Conservation (phyloP, 2,113 vertebrate species). For the Epinephelus fuscoguttatus region DNA sequence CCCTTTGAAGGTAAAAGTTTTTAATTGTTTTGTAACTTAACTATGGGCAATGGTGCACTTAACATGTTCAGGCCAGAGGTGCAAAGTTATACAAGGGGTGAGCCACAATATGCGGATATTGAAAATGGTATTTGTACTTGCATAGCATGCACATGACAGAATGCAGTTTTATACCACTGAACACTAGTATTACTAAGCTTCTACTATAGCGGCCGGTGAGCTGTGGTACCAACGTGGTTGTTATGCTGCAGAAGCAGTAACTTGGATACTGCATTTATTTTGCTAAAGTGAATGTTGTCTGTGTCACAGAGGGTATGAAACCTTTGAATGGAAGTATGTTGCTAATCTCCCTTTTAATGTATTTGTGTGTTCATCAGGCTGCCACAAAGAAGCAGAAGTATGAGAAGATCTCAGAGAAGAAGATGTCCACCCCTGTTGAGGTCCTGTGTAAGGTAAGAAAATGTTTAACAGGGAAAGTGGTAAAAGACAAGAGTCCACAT, state of each 20-base stretch:
- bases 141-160: not conserved
- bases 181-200: not conserved
- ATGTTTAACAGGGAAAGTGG: not conserved
- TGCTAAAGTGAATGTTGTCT: not conserved
- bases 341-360: not conserved
- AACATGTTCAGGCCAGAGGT: not conserved
- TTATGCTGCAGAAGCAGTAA: not conserved
- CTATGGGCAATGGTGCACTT: not conserved
- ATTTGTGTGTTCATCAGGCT: conserved; percentile 87
- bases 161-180: not conserved
- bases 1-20: too few species aligned
- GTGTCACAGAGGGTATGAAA: not conserved
- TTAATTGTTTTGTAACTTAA: too few species aligned
- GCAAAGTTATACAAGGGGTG: not conserved
- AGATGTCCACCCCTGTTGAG: conserved; percentile 99
- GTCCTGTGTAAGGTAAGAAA: conserved; percentile 97
- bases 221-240: not conserved
- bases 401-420: conserved; percentile 99
- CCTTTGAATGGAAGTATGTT: not conserved
- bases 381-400: conserved; percentile 99
- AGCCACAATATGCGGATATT: not conserved
- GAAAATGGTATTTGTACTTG: not conserved
- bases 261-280: not conserved
- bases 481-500: not conserved
- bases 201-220: not conserved